phyloP scores from a whole-genome alignment of 1,140 invertebrate species.

The Frieseomelitta varia region DNA sequence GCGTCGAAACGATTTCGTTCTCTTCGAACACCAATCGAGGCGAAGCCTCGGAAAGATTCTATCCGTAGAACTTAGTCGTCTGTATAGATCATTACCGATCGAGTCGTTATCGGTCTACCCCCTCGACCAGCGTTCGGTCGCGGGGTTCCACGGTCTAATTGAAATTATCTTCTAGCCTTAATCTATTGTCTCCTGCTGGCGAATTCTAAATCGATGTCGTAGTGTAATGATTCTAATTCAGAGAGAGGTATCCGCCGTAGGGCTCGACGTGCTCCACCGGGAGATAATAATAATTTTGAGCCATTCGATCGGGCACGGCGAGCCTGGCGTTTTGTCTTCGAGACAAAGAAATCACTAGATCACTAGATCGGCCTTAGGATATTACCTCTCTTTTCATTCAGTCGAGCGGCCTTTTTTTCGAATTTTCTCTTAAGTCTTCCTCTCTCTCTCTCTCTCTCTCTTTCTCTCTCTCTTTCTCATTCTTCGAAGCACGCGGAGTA shows the following conservation, averaged over 20 bases:
- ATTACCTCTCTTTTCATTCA: constrained; percentile 28
- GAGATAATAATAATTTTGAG: not conserved
- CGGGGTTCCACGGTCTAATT: not conserved
- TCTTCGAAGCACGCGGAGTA: not conserved
- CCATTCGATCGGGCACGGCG: not conserved
- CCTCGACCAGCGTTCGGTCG: not conserved
- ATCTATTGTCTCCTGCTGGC: constrained; percentile 25
- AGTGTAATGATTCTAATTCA: constrained; percentile 39
- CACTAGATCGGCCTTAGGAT: constrained; percentile 38
- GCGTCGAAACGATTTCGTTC: not conserved
- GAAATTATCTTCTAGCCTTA: constrained; percentile 36
- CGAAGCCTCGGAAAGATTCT: constrained; percentile 8
- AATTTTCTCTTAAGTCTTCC: not conserved
- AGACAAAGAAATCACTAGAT: constrained; percentile 19
- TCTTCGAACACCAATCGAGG: not conserved
- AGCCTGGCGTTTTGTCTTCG: not conserved
- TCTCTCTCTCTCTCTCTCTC: not conserved
- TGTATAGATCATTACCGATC: constrained; percentile 3
- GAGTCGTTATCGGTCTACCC: constrained; percentile 23
- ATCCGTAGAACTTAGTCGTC: constrained; percentile 10
- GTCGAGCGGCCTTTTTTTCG: constrained; percentile 38
- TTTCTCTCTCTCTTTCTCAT: not conserved
- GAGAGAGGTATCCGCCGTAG: not conserved
- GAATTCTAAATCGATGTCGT: constrained; percentile 68
- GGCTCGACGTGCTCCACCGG: not conserved